Evolutionary conservation across 2,888 invertebrate species (phyloP).

Genomic region (Theodoxus fluviatilis): DNA sequence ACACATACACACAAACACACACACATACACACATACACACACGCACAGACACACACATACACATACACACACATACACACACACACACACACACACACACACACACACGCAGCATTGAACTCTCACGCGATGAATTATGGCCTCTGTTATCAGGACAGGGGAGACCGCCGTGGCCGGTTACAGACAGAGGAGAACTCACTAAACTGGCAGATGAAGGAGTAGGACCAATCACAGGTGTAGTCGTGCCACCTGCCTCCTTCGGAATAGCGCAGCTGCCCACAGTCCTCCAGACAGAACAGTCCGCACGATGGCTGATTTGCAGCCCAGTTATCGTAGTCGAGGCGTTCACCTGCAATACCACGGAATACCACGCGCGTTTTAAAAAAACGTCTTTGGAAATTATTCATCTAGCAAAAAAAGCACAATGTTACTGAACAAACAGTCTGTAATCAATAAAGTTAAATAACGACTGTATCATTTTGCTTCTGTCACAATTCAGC

Average conservation of each 20-base stretch:
- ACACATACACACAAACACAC: too few species aligned
- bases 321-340: slow-evolving; percentile 43
- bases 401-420: background rate
- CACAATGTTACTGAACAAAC: background rate
- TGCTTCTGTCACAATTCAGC: background rate
- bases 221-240: slow-evolving; percentile 42
- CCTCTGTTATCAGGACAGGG: too few species aligned
- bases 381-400: background rate
- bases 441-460: background rate
- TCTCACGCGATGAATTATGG: too few species aligned
- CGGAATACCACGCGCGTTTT: background rate
- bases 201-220: slow-evolving; percentile 44
- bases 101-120: too few species aligned
- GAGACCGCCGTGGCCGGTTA: too few species aligned
- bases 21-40: too few species aligned
- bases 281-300: slow-evolving; percentile 43
- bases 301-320: slow-evolving; percentile 44
- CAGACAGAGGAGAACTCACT: slow-evolving; percentile 38
- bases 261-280: slow-evolving; percentile 40
- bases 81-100: too few species aligned
- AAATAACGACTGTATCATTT: background rate
- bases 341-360: slow-evolving; percentile 32
- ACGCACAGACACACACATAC: too few species aligned
- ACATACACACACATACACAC: too few species aligned
- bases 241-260: slow-evolving; percentile 49